Evolutionary conservation across 2,797 vertebrate species (phyloP).

Genomic region (Pelochelys cantorii): DNA sequence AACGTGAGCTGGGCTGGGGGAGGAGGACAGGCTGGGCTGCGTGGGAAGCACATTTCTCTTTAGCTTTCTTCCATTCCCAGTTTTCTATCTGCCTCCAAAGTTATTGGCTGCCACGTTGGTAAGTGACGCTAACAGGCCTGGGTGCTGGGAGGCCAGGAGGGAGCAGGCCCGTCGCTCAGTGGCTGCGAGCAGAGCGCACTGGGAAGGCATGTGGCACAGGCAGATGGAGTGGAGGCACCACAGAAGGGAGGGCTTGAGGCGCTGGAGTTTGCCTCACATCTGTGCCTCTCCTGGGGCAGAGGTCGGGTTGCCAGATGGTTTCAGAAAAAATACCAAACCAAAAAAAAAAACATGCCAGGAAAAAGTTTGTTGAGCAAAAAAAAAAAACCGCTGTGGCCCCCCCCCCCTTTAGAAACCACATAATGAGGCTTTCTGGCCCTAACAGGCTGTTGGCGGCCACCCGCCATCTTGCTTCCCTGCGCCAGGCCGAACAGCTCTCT

Average conservation of each 20-base stretch:
- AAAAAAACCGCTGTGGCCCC: too few species aligned
- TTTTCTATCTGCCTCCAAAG: constrained; percentile 42
- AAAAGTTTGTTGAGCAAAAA: too few species aligned
- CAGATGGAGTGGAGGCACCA: background rate
- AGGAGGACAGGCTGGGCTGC: constrained; percentile 48
- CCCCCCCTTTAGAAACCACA: too few species aligned
- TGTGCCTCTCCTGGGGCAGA: fast-evolving
- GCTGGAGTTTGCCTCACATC: background rate
- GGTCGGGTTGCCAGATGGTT: too few species aligned
- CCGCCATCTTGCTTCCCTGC: too few species aligned
- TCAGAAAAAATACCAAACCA: too few species aligned
- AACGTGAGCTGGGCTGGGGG: background rate
- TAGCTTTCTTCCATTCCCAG: constrained; percentile 1
- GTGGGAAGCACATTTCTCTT: constrained; percentile 64
- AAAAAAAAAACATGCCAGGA: too few species aligned
- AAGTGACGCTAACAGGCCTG: background rate
- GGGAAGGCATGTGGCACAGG: background rate
- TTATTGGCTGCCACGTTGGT: background rate
- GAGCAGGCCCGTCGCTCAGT: background rate
- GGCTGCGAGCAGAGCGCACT: background rate
- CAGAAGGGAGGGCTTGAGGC: fast-evolving
- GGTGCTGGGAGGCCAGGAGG: background rate
- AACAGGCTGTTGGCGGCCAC: too few species aligned
- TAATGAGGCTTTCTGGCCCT: too few species aligned
- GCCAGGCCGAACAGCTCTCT: too few species aligned